phyloP scores from a whole-genome alignment of 2,888 invertebrate genomes.

The Antitype chi region DNA sequence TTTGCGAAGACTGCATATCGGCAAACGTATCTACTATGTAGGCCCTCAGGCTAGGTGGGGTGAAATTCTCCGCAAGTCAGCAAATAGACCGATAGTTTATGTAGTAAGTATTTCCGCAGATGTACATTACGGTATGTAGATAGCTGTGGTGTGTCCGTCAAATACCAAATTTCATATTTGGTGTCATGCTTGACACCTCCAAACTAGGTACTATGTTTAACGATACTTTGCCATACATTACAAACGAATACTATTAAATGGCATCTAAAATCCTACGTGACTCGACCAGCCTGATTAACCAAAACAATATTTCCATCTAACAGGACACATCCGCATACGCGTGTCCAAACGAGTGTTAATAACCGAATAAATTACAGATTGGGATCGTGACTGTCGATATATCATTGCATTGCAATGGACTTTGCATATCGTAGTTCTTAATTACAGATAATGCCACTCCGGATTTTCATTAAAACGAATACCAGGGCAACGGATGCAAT shows the following conservation, averaged over 20 bases:
- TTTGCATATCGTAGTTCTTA: slow-evolving; percentile 37
- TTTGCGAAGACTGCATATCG: neutral
- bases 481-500: slow-evolving; percentile 48
- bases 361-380: slow-evolving; percentile 39
- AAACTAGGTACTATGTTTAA: slow-evolving; percentile 4
- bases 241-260: neutral
- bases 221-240: neutral
- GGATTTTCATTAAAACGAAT: slow-evolving; percentile 51
- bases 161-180: slow-evolving; percentile 1
- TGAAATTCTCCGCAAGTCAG: neutral
- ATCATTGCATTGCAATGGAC: slow-evolving; percentile 24
- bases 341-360: slow-evolving; percentile 40
- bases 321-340: slow-evolving; percentile 54
- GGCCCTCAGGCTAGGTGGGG: neutral
- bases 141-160: neutral
- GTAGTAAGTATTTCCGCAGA: neutral
- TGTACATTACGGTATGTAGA: neutral
- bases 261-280: slow-evolving; percentile 53
- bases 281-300: slow-evolving; percentile 58
- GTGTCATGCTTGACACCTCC: slow-evolving; percentile 1
- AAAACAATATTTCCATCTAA: slow-evolving; percentile 63
- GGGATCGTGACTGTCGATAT: slow-evolving; percentile 24
- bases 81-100: neutral
- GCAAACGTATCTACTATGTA: neutral
- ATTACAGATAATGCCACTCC: slow-evolving; percentile 44